Conservation (phyloP, 2,113 vertebrate species). For the Callipepla squamata region DNA sequence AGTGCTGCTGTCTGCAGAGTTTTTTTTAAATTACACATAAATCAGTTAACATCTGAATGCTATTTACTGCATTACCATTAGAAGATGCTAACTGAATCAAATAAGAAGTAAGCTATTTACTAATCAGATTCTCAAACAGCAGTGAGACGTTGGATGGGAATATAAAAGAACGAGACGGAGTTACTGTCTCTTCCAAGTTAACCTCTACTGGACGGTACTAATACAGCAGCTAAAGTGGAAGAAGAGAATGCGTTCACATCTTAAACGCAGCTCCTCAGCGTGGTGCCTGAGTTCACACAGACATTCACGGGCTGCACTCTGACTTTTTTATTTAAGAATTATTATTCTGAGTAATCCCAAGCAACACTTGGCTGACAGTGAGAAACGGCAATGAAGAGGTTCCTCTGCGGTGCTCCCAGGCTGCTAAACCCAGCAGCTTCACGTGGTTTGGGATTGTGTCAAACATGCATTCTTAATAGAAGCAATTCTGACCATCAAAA, state of each 20-base stretch:
- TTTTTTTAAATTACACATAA: neutral
- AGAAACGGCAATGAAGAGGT: neutral
- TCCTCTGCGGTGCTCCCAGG: neutral
- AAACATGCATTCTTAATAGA: neutral
- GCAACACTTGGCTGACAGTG: neutral
- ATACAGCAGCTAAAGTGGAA: neutral
- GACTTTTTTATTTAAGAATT: neutral
- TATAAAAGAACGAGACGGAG: neutral
- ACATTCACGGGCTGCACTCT: neutral
- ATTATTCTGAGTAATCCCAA: neutral
- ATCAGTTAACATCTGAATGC: neutral
- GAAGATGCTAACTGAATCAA: neutral
- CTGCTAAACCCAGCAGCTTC: neutral
- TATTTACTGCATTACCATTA: neutral
- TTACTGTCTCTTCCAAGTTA: conserved; percentile 16
- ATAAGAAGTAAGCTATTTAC: neutral
- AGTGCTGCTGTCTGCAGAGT: neutral
- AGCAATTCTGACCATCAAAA: neutral
- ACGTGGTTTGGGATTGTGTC: neutral
- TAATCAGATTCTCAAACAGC: conserved; percentile 8
- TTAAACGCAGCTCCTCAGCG: neutral
- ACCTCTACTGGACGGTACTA: neutral
- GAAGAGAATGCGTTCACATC: neutral
- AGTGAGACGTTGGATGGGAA: neutral
- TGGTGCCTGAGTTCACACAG: neutral